Conservation (phyloP, 2,113 vertebrate genomes). For the Cyanoderma ruficeps region DNA sequence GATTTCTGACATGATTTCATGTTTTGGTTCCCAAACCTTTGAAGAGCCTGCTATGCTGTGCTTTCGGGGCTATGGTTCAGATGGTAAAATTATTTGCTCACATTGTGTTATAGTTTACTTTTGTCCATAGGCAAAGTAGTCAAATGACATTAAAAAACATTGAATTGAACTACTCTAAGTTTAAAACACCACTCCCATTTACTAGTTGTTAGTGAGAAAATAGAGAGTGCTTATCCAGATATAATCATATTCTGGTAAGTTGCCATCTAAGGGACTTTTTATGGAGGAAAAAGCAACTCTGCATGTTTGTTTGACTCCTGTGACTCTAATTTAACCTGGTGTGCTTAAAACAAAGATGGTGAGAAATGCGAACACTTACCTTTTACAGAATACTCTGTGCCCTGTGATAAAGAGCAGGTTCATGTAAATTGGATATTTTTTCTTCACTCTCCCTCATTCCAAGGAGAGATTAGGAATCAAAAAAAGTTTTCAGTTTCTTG, state of each 20-base stretch:
- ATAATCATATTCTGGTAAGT: neutral
- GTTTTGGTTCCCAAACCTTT: slow-evolving; percentile 21
- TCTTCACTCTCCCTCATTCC: neutral
- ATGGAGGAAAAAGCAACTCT: neutral
- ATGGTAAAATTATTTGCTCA: neutral
- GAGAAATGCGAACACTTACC: neutral
- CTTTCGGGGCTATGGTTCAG: neutral
- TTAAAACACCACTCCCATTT: neutral
- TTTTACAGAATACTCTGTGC: neutral
- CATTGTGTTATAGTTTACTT: neutral
- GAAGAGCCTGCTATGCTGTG: neutral
- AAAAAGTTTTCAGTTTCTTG: neutral
- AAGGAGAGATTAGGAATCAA: neutral
- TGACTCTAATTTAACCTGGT: neutral
- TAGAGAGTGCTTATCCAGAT: neutral
- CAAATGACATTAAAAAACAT: neutral
- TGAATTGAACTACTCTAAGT: neutral
- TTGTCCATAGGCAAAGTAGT: neutral
- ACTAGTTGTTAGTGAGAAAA: neutral
- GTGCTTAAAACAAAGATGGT: neutral
- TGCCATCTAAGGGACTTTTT: neutral
- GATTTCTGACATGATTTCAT: slow-evolving; percentile 6
- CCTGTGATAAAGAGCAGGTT: neutral
- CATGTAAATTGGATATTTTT: neutral
- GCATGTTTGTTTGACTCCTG: neutral